A percentile compares a stretch with the other conserved stretches of the same genome.
These are phyloP conservation scores for Drepana arcuata DNA, from an alignment of 1,140 invertebrate genomes.

Conservation along the genomic window DNA sequence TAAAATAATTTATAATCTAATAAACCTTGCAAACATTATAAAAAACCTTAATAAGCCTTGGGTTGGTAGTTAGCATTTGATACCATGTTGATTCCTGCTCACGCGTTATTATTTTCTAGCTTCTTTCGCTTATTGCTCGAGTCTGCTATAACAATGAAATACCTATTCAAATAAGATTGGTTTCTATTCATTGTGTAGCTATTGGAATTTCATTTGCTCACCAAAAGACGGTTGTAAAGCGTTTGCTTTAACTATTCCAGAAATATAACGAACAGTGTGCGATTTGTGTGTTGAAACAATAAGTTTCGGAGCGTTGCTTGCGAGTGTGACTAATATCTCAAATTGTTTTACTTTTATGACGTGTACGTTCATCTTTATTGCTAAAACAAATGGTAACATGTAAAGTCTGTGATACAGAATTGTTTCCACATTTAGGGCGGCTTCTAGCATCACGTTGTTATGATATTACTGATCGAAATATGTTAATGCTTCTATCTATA, in stretches of 20 bases:
- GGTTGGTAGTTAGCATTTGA: no score
- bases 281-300: constrained; percentile 52
- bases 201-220: constrained; percentile 29
- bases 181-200: no score
- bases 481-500: no score
- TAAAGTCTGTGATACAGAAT: constrained; percentile 10
- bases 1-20: no score
- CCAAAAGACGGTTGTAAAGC: constrained; percentile 36
- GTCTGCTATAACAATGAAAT: no score
- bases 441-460: constrained; percentile 4
- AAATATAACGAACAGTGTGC: constrained; percentile 41
- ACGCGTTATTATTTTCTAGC: no score
- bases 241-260: constrained; percentile 35
- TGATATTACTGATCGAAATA: no score
- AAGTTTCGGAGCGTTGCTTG: constrained; percentile 20
- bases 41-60: no score
- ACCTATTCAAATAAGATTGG: no score
- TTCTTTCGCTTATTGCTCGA: no score
- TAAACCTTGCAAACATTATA: no score
- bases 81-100: no score
- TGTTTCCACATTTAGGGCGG: constrained; percentile 5
- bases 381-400: constrained; percentile 16
- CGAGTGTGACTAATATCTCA: constrained; percentile 44
- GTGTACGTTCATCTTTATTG: constrained; percentile 21
- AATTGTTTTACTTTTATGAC: constrained; percentile 34